Conservation (phyloP, 2,888 invertebrate species). For the Cataglyphis rosenhaueri region DNA sequence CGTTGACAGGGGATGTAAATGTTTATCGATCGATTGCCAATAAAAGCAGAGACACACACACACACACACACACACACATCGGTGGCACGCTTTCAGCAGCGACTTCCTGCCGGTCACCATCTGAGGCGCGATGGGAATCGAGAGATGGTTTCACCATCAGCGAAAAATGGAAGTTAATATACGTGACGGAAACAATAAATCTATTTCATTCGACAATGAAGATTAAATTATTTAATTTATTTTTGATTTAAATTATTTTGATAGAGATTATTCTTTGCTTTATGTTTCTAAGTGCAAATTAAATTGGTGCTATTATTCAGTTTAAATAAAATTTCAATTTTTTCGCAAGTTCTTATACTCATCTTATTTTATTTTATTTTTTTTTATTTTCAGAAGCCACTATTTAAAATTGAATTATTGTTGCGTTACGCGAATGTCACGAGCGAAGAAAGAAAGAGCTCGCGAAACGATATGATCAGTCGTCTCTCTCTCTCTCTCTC, state of each 20-base stretch:
- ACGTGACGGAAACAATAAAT: constrained; percentile 29
- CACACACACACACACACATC: constrained; percentile 4
- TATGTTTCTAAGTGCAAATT: not conserved
- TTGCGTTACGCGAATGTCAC: constrained; percentile 8
- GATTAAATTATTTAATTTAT: too few species aligned
- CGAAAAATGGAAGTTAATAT: constrained; percentile 23
- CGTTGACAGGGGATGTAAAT: constrained; percentile 67
- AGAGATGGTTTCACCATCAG: constrained; percentile 27
- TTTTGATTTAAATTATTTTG: not conserved
- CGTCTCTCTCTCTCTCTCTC: constrained; percentile 5
- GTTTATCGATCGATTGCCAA: constrained; percentile 77
- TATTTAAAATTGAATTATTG: constrained; percentile 16
- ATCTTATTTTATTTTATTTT: not conserved
- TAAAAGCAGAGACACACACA: constrained; percentile 74
- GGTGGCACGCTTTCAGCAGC: constrained; percentile 74
- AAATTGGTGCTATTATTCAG: not conserved
- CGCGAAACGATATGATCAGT: constrained; percentile 46
- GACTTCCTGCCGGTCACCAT: constrained; percentile 74
- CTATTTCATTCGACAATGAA: constrained; percentile 11
- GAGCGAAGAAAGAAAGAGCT: constrained; percentile 22
- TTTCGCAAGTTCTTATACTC: not conserved
- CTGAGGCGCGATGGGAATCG: constrained; percentile 22
- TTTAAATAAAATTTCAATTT: not conserved
- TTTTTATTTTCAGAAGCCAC: not conserved
- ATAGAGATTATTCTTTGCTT: not conserved